Conservation (phyloP, 2,888 invertebrate genomes). For the Tenodera sinensis region DNA sequence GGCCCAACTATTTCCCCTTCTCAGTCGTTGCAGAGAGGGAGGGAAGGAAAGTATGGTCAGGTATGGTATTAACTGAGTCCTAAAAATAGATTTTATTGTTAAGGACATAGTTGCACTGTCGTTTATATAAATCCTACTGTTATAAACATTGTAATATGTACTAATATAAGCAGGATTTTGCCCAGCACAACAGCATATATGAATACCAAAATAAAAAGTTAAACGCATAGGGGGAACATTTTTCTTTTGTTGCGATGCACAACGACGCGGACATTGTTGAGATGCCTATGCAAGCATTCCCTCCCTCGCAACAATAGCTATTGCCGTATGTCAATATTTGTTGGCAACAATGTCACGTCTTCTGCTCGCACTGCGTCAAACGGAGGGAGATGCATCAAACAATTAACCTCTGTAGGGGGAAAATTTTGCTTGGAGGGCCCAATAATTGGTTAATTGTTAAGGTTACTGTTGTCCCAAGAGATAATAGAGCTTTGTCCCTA, state of each 20-base stretch:
- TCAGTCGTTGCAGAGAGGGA: no score
- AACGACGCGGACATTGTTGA: background rate
- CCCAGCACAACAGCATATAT: no score
- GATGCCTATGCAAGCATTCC: background rate
- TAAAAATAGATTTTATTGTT: no score
- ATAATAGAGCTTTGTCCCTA: background rate
- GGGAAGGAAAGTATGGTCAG: no score
- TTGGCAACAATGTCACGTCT: background rate
- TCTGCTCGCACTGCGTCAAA: background rate
- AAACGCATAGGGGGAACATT: background rate
- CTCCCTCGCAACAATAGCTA: background rate
- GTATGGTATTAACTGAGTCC: no score
- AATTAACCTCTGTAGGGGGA: background rate
- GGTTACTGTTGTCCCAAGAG: background rate
- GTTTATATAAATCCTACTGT: no score
- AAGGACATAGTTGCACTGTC: no score
- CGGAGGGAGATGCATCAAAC: background rate
- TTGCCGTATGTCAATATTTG: background rate
- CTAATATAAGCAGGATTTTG: no score
- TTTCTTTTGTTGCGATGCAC: background rate
- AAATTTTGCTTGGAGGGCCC: background rate
- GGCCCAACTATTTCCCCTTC: no score
- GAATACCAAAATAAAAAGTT: no score
- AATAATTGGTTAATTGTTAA: background rate
- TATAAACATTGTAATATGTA: no score